Evolutionary conservation across 1,140 invertebrate genomes (phyloP), one percentile per base, ranked within the genome.

Genomic region (Leptinotarsa defecta): DNA sequence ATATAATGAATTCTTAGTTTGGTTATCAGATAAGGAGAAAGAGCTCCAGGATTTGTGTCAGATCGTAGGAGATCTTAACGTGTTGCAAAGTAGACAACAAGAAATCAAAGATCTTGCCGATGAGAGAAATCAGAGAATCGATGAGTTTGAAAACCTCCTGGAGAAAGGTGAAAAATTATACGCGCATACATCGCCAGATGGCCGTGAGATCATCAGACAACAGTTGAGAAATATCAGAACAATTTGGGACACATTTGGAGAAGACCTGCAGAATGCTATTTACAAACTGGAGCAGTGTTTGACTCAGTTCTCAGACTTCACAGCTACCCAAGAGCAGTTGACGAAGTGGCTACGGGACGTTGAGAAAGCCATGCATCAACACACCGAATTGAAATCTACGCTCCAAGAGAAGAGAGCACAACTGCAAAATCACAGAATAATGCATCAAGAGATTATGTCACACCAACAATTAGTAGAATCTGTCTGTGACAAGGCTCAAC

Each of bases 371-470:
- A 96, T 98, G 92, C 94, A 95, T 80, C 91, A 94, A 77, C 95
- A 97, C 81, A 96, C 94, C 0, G 95, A 98, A 85, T 87, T 95
- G 1, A 97, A 97, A 85, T 92, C 93, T 0, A 95, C 95, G 1
- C 86, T 98, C 22, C 96, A 97, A 86, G 96, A 98, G 84, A 98
- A 98, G 86, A 91, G 94, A 77, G 96, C 95, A 0, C 96, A 98
- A 84, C 85, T 98, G 17, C 96, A 98, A 84, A 97, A 96, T 83
- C 96, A 98, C 83, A 95, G 95, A 86, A 93, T 98, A 49, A 93
- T 97, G 86, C 95, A 98, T 83, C 96, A 98, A 86, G 96, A 98
- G 86, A 97, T 99, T 67, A 92, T 95, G 87, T 95, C 94, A 0
- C 95, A 98, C 87, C 94, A 96, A 84, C 90, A 92, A 68, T 85